Evolutionary conservation across 1,140 invertebrate species (phyloP), one percentile per base, ranked within the genome.

Genomic region (Neotoxoptera formosana): DNA sequence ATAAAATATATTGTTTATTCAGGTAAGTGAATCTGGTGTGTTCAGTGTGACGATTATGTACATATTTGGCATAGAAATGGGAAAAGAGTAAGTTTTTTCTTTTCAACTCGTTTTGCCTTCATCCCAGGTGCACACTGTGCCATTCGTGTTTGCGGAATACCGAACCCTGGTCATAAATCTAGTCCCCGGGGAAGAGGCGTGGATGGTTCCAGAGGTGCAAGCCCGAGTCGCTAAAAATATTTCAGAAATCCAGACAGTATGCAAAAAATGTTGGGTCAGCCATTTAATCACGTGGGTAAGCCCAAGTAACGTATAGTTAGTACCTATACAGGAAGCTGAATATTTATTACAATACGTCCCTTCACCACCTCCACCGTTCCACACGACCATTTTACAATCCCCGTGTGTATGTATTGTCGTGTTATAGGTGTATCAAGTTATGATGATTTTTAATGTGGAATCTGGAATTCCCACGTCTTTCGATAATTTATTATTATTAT

Each of bases 241-340:
- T 89, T 89, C n/a, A 53, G 34, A 56, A 89, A 89, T 89, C 88
- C 48, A 36, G 48, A 23, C 34, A 41, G 51, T 56, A 56, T 56
- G 88, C n/a, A 89, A 89, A 89, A 56, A 89, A 56, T 89, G 51
- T 89, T 41, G 34, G 88, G 48, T 89, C 34, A 21, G 88, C n/a
- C 88, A 56, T 89, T 89, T 53, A 89, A 89, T 89, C n/a, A 41
- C 48, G 34, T 1, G 47, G 34, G n/a, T 17, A 25, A 53, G 87
- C 34, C 25, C 17, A 9, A 48, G n/a, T 51, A 89, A 25, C 36
- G 30, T 86, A 2, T 41, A 25, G 86, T 56, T 30, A 2, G 21
- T 36, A n/a, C n/a, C 60, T 76, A 41, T 41, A 89, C 56, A 9
- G 48, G 25, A 89, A 53, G 8, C 51, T 53, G 48, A 89, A 36